Percentiles rank a stretch among this genome's conserved stretches.
These are phyloP conservation scores for Ailuropoda melanoleuca DNA, from an alignment of 2,113 vertebrate genomes.

Conservation along the genomic window DNA sequence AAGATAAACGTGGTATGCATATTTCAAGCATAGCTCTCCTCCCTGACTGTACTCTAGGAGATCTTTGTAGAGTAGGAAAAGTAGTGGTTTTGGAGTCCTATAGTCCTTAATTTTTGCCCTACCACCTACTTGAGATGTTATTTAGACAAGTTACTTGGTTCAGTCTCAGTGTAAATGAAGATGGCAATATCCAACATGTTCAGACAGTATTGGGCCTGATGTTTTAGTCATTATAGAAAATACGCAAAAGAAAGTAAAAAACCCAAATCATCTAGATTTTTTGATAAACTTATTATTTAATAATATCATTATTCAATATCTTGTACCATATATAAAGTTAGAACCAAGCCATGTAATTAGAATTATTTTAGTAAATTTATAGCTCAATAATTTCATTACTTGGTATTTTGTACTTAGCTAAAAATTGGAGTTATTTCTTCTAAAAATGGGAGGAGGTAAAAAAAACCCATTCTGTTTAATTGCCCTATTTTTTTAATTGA, in stretches of 20 bases:
- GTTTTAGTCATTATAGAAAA: neutral
- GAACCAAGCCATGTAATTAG: neutral
- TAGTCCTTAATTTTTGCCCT: neutral
- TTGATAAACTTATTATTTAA: neutral
- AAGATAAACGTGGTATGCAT: neutral
- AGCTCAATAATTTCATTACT: neutral
- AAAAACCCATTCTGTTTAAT: neutral
- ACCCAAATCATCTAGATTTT: neutral
- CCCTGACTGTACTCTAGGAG: neutral
- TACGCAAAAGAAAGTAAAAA: neutral
- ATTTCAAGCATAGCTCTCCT: neutral
- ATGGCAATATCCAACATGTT: neutral
- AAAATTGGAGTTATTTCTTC: neutral
- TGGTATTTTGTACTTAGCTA: neutral
- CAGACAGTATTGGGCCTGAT: neutral
- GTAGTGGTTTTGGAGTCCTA: neutral
- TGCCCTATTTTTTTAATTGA: neutral
- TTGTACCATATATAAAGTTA: neutral
- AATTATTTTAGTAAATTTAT: conserved; percentile 6
- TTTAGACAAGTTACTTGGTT: neutral
- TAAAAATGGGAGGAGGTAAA: neutral
- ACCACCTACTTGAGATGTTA: neutral
- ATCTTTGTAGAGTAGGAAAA: neutral
- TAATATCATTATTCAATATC: neutral
- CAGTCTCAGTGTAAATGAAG: neutral